A percentile compares a stretch with the other conserved stretches of the same genome.
Conservation (phyloP, 2,888 invertebrate species). For the Harpalus rufipes region DNA sequence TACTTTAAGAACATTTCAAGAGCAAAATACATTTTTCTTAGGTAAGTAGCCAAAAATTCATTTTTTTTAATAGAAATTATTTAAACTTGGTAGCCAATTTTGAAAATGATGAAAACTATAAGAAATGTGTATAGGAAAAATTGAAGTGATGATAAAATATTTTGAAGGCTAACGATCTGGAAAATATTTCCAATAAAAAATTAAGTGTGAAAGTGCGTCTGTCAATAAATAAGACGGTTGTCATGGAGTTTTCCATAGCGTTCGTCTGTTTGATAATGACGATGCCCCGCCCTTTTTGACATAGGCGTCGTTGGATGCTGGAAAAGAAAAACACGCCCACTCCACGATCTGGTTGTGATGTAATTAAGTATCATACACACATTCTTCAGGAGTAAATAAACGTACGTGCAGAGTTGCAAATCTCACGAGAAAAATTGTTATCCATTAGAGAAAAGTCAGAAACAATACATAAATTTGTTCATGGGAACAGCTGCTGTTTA, state of each 20-base stretch:
- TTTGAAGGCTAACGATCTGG: neutral
- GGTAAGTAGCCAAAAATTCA: too few species aligned
- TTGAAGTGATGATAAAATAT: neutral
- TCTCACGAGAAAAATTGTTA: constrained; percentile 14
- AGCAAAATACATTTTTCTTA: too few species aligned
- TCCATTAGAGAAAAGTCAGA: constrained; percentile 7
- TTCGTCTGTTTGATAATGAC: constrained; percentile 31
- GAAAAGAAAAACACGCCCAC: constrained; percentile 42
- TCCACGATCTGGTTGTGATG: constrained; percentile 18
- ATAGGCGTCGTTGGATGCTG: constrained; percentile 36
- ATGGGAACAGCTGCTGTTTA: constrained; percentile 43
- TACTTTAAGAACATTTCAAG: neutral
- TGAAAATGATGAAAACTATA: neutral
- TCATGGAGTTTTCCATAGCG: constrained; percentile 49
- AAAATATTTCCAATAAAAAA: constrained; percentile 4
- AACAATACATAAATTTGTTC: constrained; percentile 29
- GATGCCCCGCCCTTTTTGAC: constrained; percentile 41
- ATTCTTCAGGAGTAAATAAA: constrained; percentile 15
- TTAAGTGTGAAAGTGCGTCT: neutral
- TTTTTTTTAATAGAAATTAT: too few species aligned
- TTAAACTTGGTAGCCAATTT: neutral
- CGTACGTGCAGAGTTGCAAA: neutral
- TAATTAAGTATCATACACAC: constrained; percentile 2
- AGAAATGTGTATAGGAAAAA: neutral
- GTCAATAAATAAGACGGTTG: constrained; percentile 22